Percentiles rank a stretch among this genome's conserved stretches.
phyloP scores from a whole-genome alignment of 2,113 vertebrate species.

The Vireo altiloquus region DNA sequence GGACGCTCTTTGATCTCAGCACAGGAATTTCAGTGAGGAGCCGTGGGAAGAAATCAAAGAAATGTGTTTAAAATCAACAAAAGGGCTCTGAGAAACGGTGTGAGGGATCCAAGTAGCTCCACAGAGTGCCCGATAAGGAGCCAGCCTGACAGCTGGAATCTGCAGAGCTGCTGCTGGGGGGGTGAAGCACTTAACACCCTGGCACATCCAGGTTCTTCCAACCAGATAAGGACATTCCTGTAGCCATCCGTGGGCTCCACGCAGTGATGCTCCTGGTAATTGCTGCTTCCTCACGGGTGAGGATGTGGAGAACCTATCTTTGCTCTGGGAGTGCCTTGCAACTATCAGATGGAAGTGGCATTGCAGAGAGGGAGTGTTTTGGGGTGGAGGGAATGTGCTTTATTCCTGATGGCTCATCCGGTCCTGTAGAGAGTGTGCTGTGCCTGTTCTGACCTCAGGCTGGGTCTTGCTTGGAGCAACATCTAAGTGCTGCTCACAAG shows the following conservation, averaged over 20 bases:
- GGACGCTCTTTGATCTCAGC: not conserved
- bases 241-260: fast-evolving
- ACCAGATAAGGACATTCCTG: not conserved
- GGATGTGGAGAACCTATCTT: not conserved
- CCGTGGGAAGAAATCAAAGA: not conserved
- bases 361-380: not conserved
- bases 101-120: not conserved
- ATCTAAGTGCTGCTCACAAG: not conserved
- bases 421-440: not conserved
- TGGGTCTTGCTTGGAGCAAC: not conserved
- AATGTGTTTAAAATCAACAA: not conserved
- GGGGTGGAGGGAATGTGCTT: not conserved
- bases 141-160: not conserved
- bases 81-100: not conserved
- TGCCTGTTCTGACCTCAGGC: not conserved
- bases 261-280: not conserved
- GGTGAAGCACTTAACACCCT: fast-evolving
- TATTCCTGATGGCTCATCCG: not conserved
- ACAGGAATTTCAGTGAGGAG: not conserved
- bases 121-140: not conserved
- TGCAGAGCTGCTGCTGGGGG: not conserved
- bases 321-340: not conserved
- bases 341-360: not conserved
- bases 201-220: not conserved
- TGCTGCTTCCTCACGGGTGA: not conserved